phyloP scores from a whole-genome alignment of 2,113 vertebrate genomes.

The Eurypyga helias region DNA sequence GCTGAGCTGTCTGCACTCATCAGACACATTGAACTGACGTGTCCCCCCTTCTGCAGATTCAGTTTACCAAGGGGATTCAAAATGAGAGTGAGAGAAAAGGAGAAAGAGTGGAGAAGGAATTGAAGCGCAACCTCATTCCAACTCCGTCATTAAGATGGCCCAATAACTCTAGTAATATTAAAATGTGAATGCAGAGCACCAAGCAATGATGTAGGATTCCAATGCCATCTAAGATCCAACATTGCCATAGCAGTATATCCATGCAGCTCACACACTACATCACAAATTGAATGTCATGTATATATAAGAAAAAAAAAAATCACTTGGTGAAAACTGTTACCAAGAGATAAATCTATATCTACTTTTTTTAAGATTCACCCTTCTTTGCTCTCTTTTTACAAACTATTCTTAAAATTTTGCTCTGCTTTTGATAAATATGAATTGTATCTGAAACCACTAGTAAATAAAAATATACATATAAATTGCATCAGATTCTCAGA shows the following conservation, averaged over 20 bases:
- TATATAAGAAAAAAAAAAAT: neutral
- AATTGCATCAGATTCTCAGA: neutral
- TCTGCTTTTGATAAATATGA: neutral
- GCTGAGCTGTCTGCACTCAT: constrained; percentile 9
- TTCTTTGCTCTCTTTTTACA: neutral
- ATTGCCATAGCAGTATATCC: neutral
- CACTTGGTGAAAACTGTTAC: neutral
- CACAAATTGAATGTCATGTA: neutral
- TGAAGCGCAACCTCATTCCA: neutral
- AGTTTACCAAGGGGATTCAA: neutral
- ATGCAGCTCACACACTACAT: neutral
- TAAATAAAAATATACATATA: constrained; percentile 14
- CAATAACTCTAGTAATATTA: neutral
- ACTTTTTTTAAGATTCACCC: neutral
- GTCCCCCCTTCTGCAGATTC: neutral
- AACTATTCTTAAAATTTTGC: neutral
- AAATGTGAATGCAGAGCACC: neutral
- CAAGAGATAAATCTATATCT: neutral
- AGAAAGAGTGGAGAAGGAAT: neutral
- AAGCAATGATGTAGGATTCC: neutral
- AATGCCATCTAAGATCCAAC: neutral
- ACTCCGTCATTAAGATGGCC: neutral
- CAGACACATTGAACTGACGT: neutral
- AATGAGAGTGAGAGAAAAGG: neutral
- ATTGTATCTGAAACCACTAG: neutral